phyloP scores from a whole-genome alignment of 2,888 invertebrate species.

The Mycalesis mineus region DNA sequence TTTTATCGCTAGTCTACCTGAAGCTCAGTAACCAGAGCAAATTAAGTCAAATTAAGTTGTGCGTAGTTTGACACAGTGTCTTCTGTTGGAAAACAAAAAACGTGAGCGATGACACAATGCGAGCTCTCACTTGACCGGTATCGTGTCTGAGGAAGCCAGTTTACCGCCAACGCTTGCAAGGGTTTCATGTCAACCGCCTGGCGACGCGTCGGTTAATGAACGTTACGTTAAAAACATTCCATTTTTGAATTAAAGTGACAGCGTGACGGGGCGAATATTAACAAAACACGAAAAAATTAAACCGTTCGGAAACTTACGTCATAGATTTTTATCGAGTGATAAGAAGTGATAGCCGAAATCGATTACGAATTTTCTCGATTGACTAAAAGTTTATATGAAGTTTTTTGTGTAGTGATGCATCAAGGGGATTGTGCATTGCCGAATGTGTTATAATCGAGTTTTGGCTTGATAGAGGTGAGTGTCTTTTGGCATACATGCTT shows the following conservation, averaged over 20 bases:
- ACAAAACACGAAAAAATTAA: slow-evolving; percentile 7
- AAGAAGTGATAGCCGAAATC: slow-evolving; percentile 53
- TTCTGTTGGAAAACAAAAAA: slow-evolving; percentile 52
- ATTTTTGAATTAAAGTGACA: slow-evolving; percentile 22
- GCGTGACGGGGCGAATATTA: not conserved
- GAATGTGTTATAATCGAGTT: slow-evolving; percentile 57
- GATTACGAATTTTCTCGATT: slow-evolving; percentile 42
- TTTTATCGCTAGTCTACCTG: too few species aligned
- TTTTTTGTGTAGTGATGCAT: slow-evolving; percentile 60
- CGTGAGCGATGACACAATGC: slow-evolving; percentile 54
- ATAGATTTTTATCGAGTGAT: slow-evolving; percentile 33
- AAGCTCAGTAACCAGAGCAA: slow-evolving; percentile 16
- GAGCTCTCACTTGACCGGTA: slow-evolving; percentile 62
- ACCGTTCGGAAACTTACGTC: slow-evolving; percentile 19
- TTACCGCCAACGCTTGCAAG: slow-evolving; percentile 53
- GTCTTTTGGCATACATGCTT: slow-evolving; percentile 36
- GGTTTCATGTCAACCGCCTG: slow-evolving; percentile 45
- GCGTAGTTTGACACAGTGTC: slow-evolving; percentile 28
- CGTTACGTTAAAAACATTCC: slow-evolving; percentile 36
- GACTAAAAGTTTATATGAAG: slow-evolving; percentile 27
- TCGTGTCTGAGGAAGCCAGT: slow-evolving; percentile 45
- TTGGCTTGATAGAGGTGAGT: slow-evolving; percentile 63
- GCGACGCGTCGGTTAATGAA: slow-evolving; percentile 30
- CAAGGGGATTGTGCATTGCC: slow-evolving; percentile 45
- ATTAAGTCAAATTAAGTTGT: slow-evolving; percentile 15